Base-by-base conservation (phyloP, 2,888 invertebrate genomes). In the Oligia fasciuncula region DNA sequence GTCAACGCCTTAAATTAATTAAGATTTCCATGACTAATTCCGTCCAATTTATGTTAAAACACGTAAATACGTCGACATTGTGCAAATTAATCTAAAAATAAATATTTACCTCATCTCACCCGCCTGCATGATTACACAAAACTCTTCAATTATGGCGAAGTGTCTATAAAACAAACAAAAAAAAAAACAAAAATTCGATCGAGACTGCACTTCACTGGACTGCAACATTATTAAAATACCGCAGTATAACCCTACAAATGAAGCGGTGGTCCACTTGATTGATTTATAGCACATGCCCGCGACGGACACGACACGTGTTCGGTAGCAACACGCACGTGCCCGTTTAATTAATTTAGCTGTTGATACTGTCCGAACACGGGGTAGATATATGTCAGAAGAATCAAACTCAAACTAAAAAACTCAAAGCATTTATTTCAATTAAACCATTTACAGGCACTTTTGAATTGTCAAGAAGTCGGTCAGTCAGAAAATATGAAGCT, bases 281-380 rank as follows among this genome's bases (percentile, higher is more conserved):
- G 94, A 93, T 94, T 93, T 93, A 94, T 87, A 77, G 87, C 87
- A 84, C 87, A 85, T 83, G 90, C 86, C 86, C 87, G 88, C 87
- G 91, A 88, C 89, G 90, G 90, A 85, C 85, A 77, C 85, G 87
- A 89, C 90, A 90, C 91, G 88, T 90, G 91, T 86, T 87, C 83
- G 88, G 90, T 87, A 89, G 88, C 86, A 87, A 90, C 93, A 92
- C 91, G 88, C 91, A 85, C 87, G 91, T 91, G 91, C 83, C 86
- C 87, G 85, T 90, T 94, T 94, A 95, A 94, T 95, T 94, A 94
- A 94, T 89, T 92, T 92, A 90, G 89, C 90, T 88, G 89, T 88
- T 90, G 92, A 90, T 91, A 89, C 84, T 88, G 85, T 77, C 76
- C 76, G 68, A 9, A 29, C 65, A 76, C 4, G 40, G 68, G 1